Base-by-base conservation (phyloP, 1,140 invertebrate genomes). In the Drosophila suzukii region DNA sequence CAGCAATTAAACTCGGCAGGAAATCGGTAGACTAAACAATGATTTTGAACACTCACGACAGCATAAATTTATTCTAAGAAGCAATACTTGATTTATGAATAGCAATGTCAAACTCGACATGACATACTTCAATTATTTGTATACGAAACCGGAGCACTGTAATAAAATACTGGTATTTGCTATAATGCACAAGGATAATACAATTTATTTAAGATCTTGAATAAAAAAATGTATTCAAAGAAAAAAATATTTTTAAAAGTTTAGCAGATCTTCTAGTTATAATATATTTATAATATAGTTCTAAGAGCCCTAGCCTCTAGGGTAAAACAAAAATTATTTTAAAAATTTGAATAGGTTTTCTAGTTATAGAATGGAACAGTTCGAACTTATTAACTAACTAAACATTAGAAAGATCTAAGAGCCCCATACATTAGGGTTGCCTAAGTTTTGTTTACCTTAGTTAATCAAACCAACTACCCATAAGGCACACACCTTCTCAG, bases 381-480 rank as follows among this genome's bases (percentile, higher is more conserved):
- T 12, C 1, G 10, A 3, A 20, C 4, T 2, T 15, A 11, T 15
- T 36, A 34, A 13, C 17, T 4, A 34, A 12, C 51, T 34, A 2
- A 59, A 27, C 27, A 58, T 32, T 24, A n/a, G 20, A 54, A 1
- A 17, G 20, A 27, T 32, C 24, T n/a, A 4, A 43, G 3, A 43
- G 34, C 3, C 27, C 27, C 13, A 15, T 32, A 24, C 34, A 65
- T 65, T 65, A 49, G 27, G 17, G 24, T 20, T 66, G 27, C 1
- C 13, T 32, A 49, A 66, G 24, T 30, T 65, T 24, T 65, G n/a
- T 46, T 32, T 17, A 66, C 15, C n/a, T 17, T 24, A 65, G 34
- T 50, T 66, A 66, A 65, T 65, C 15, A 65, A 61, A 61, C 55
- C 59, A 44, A 34, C 7, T 17, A 44, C 55, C 32, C 61, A 30